Evolutionary conservation across 2,888 invertebrate species (phyloP), one percentile per base, ranked within the genome.

Genomic region (Lumbricus terrestris): DNA sequence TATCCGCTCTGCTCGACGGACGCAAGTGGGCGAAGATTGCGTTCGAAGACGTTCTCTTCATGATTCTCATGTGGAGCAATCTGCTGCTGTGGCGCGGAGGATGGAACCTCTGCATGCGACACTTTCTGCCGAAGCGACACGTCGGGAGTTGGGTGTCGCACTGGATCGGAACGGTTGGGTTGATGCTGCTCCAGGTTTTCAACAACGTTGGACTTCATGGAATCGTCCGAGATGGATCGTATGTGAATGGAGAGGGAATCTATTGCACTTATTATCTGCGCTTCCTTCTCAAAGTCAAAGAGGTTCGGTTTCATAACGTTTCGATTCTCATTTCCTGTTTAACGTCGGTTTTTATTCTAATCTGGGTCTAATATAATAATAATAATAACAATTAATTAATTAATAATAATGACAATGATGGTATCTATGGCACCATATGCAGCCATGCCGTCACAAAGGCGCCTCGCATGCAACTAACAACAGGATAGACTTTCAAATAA

Each of bases 61-160:
- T 91, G 40, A 47, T 90, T 20, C 89, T 91, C 29, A 92, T 92
- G 23, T 92, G 92, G 92, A 91, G 90, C n/a, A 91, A 91, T 42
- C 90, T 92, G 35, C 88, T 92, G 91, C 88, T 92, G 33, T 92
- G 92, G 92, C 90, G 92, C 15, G 92, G 92, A 15, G 92, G 90
- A 37, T 92, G 92, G 92, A 91, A 92, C 88, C 89, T 92, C 88
- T 91, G 91, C 85, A 88, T 91, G 23, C 82, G 82, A 18, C 91
- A 92, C 82, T 89, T 92, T 82, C 89, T 92, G 3, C 92, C 92
- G n/a, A 90, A 91, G 54, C 88, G 42, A 16, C 38, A 69, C 82
- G 91, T 92, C 18, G 92, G 92, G 23, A 90, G 91, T 88, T 92
- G 92, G 92, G 90, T 91, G 38, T 91, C 91, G 29, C 92, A 92